Evolutionary conservation across 2,113 vertebrate species (phyloP), one percentile per base, ranked within the genome.

Genomic region (Melanocharis versteri): DNA sequence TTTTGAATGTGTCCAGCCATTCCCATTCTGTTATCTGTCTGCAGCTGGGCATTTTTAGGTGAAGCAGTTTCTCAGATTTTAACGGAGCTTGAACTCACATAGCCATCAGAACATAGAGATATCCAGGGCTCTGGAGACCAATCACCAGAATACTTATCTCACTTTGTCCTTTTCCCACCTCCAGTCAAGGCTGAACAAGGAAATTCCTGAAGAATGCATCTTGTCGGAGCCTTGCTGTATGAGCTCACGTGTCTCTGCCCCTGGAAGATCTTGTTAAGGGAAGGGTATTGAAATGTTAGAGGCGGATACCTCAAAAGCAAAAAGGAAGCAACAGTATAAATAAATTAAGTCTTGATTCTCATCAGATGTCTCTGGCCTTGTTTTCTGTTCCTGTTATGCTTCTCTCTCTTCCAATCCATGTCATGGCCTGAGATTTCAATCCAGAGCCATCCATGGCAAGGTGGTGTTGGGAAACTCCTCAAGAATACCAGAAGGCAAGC

Each of bases 181-280:
- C n/a, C 94, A 97, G 96, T 8, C 3, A 9, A 48, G 23, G 7
- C 54, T 85, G 94, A 96, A 83, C 40, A 80, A 48, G 88, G 75
- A 94, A 93, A 96, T 83, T 93, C 48, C 62, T 96, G 92, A 97
- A 90, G 83, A 92, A 31, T 58, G 26, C 54, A 53, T 42, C 70
- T 57, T 77, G 10, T 64, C 1, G 6, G 45, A 85, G 15, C 9
- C 37, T 70, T 78, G 23, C 56, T 53, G 47, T 23, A 70, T 87
- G 65, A 66, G 9, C 14, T 77, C 5, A 20, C 12, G 26, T 51
- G 3, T 53, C 44, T 84, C 47, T 60, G 24, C 14, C 27, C 24
- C 40, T 35, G 13, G 60, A 83, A 86, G 71, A 81, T 65, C 75
- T 71, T 82, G 11, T 51, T 87, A 51, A 66, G 21, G 20, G 19